A percentile compares a stretch with the other conserved stretches of the same genome.
These are phyloP conservation scores for pig (Sus scrofa) DNA, from an alignment of 2,113 vertebrate genomes.

Conservation along the genomic window DNA sequence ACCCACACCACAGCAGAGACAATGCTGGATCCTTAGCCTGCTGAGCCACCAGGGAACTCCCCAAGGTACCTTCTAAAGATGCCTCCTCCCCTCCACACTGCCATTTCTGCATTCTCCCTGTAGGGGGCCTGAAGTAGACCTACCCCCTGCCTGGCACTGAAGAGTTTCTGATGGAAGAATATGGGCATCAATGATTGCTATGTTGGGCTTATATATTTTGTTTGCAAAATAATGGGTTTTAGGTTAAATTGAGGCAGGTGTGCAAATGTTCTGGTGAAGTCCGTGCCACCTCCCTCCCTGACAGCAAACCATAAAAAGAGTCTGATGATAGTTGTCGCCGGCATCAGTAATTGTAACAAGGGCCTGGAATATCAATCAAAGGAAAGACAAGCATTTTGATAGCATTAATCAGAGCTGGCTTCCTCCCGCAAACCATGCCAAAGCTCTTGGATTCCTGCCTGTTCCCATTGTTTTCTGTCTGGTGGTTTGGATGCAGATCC, in stretches of 20 bases:
- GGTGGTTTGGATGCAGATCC: slow-evolving; percentile 83
- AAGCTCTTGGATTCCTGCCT: slow-evolving; percentile 86
- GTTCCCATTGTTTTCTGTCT: slow-evolving; percentile 84
- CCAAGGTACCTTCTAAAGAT: slow-evolving; percentile 40
- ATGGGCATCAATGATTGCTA: slow-evolving; percentile 60
- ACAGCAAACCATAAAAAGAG: slow-evolving; percentile 64
- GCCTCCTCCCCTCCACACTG: neutral
- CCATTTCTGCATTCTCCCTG: neutral
- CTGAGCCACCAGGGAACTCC: too few species aligned
- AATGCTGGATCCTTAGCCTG: too few species aligned
- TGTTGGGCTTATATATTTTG: slow-evolving; percentile 69
- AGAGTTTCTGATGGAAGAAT: slow-evolving; percentile 61
- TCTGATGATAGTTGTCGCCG: slow-evolving; percentile 73
- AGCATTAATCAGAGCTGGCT: slow-evolving; percentile 81
- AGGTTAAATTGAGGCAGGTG: slow-evolving; percentile 77
- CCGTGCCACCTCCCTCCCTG: slow-evolving; percentile 14
- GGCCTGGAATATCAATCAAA: slow-evolving; percentile 84
- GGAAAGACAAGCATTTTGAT: slow-evolving; percentile 81
- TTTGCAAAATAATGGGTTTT: slow-evolving; percentile 83
- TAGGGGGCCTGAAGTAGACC: neutral
- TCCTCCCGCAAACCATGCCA: slow-evolving; percentile 81
- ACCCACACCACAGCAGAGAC: too few species aligned
- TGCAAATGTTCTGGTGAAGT: slow-evolving; percentile 73
- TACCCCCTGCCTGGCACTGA: neutral
- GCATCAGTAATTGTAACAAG: slow-evolving; percentile 75